Conservation (phyloP, 2,797 vertebrate species). For the Cryptoblepharus egeriae region DNA sequence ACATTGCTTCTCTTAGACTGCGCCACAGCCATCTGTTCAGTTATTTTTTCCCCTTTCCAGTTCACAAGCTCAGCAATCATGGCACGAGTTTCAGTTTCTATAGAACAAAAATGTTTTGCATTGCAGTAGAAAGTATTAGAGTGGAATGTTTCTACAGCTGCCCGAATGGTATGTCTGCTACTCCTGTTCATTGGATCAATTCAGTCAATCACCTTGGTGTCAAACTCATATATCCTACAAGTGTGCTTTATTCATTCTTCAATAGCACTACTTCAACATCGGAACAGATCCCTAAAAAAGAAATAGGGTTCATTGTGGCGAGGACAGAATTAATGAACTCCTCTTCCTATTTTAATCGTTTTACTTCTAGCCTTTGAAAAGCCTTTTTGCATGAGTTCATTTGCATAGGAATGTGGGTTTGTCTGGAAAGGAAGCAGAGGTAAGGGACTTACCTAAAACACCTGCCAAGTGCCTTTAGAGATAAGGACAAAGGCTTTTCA, state of each 20-base stretch:
- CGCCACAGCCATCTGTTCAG: slow-evolving; percentile 38
- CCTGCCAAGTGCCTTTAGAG: not conserved
- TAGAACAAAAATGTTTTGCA: not conserved
- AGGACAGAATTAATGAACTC: not conserved
- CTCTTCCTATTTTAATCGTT: not conserved
- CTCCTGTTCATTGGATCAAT: rapidly evolving
- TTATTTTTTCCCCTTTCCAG: not conserved
- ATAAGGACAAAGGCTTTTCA: not conserved
- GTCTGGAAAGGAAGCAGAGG: not conserved
- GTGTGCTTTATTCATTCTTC: not conserved
- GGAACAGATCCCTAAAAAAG: rapidly evolving
- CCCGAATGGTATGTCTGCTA: rapidly evolving
- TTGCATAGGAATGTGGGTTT: not conserved
- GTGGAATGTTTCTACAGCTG: not conserved
- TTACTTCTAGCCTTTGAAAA: not conserved
- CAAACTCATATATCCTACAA: not conserved
- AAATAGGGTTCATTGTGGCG: not conserved
- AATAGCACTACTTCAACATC: not conserved
- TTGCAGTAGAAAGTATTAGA: not conserved
- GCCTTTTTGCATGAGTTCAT: not conserved
- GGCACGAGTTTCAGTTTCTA: not conserved
- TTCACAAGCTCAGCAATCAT: slow-evolving; percentile 2
- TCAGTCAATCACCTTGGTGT: not conserved
- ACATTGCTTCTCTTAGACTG: slow-evolving; percentile 38
- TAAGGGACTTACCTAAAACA: not conserved